phyloP scores from a whole-genome alignment of 2,797 vertebrate genomes.

The Adelosebastes latens region DNA sequence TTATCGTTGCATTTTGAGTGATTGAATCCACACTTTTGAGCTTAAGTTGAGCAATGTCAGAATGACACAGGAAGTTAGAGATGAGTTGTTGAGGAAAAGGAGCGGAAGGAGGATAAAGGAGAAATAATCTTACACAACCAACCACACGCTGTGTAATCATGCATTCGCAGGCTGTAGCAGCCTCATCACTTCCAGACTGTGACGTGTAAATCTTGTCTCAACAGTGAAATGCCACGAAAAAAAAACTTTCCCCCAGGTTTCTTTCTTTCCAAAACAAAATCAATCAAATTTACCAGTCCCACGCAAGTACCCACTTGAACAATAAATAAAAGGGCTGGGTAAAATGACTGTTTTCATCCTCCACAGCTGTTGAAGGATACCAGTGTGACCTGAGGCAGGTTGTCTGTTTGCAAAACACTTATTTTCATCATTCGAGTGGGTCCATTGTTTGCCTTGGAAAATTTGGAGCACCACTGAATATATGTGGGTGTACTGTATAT shows the following conservation, averaged over 20 bases:
- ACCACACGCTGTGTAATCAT: background rate
- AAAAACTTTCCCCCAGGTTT: background rate
- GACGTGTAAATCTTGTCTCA: background rate
- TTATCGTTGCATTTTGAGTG: slow-evolving; percentile 6
- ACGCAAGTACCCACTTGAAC: background rate
- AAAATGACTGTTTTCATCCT: background rate
- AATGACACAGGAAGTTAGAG: background rate
- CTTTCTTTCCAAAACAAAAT: slow-evolving; percentile 8
- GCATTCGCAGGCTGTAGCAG: background rate
- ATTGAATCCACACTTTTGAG: slow-evolving; percentile 8
- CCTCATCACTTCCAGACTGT: slow-evolving; percentile 5
- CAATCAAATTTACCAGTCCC: background rate
- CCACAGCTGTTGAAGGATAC: background rate
- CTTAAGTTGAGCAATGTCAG: slow-evolving; percentile 11
- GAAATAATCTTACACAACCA: slow-evolving; percentile 1
- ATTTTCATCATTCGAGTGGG: background rate
- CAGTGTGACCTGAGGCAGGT: background rate
- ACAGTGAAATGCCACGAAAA: slow-evolving; percentile 1
- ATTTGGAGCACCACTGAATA: background rate
- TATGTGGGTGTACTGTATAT: background rate
- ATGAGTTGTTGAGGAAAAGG: background rate
- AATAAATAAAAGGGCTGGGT: background rate
- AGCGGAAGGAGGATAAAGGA: background rate
- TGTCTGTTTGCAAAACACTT: background rate
- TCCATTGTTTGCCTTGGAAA: background rate